A percentile compares a stretch with the other conserved stretches of the same genome.
Conservation (phyloP, 2,797 vertebrate genomes). For the Valencia hispanica region DNA sequence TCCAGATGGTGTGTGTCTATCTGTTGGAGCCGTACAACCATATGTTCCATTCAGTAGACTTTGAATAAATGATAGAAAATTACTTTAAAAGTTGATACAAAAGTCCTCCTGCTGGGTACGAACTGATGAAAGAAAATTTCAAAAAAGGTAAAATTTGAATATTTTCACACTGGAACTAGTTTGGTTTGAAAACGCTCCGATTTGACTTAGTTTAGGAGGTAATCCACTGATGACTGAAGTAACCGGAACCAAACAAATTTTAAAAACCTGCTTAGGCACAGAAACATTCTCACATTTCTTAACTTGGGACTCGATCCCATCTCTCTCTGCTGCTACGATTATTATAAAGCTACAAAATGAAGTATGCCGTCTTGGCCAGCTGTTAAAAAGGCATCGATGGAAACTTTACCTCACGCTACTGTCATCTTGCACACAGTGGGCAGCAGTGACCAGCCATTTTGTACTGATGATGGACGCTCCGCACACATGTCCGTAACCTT, state of each 20-base stretch:
- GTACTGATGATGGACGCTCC: slow-evolving; percentile 89
- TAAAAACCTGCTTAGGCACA: not conserved
- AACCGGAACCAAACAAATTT: too few species aligned
- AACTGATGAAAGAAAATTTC: not conserved
- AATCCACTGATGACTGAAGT: not conserved
- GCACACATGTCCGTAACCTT: slow-evolving; percentile 82
- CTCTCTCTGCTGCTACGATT: not conserved
- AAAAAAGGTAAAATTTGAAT: not conserved
- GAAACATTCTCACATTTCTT: not conserved
- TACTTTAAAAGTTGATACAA: not conserved
- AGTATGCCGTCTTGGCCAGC: not conserved
- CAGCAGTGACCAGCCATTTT: slow-evolving; percentile 90
- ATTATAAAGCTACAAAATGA: not conserved
- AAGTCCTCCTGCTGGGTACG: not conserved
- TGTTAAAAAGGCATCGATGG: not conserved
- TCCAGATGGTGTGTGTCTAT: not conserved
- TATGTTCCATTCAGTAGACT: too few species aligned
- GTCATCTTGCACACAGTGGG: slow-evolving; percentile 89
- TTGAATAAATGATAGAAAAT: not conserved
- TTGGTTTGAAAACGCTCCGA: not conserved
- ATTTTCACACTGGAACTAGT: not conserved
- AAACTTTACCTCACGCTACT: slow-evolving; percentile 72
- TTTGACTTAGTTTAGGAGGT: not conserved
- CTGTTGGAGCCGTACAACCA: not conserved
- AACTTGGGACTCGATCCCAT: not conserved